These are phyloP conservation scores for Hetaerina americana DNA, from an alignment of 1,140 invertebrate genomes.

Conservation along the genomic window DNA sequence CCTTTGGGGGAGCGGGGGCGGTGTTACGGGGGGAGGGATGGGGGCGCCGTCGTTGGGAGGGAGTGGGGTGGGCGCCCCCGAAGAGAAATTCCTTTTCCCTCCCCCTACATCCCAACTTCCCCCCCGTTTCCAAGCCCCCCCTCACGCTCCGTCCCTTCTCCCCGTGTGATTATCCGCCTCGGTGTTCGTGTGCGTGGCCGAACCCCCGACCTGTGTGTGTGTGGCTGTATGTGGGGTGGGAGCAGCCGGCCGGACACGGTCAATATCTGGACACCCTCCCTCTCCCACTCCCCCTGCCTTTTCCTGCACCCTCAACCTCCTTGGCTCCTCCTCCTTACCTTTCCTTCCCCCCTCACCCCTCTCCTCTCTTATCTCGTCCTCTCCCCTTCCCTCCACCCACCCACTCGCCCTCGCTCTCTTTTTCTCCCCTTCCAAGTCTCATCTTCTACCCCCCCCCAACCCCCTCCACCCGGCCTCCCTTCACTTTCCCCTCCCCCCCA, in stretches of 20 bases:
- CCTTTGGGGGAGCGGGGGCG: too few species aligned
- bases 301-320: neutral
- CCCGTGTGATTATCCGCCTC: neutral
- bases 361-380: slow-evolving; percentile 7
- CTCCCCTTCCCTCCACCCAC: slow-evolving; percentile 11
- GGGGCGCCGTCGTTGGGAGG: too few species aligned
- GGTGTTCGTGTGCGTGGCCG: neutral
- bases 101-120: too few species aligned
- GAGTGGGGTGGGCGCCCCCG: neutral
- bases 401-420: slow-evolving; percentile 7
- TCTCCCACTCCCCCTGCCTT: slow-evolving; percentile 3
- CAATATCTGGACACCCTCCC: slow-evolving; percentile 9
- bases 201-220: too few species aligned
- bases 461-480: neutral
- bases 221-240: neutral
- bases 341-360: slow-evolving; percentile 13
- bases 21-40: too few species aligned
- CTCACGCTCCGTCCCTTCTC: neutral
- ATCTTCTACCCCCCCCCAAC: slow-evolving; percentile 1
- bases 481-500: slow-evolving; percentile 5
- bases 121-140: too few species aligned
- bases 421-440: slow-evolving; percentile 9
- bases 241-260: slow-evolving; percentile 9
- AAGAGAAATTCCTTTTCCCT: neutral
- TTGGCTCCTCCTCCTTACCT: slow-evolving; percentile 11